These are phyloP conservation scores for Glossosoma conforme DNA, from an alignment of 1,140 invertebrate genomes.

Conservation along the genomic window DNA sequence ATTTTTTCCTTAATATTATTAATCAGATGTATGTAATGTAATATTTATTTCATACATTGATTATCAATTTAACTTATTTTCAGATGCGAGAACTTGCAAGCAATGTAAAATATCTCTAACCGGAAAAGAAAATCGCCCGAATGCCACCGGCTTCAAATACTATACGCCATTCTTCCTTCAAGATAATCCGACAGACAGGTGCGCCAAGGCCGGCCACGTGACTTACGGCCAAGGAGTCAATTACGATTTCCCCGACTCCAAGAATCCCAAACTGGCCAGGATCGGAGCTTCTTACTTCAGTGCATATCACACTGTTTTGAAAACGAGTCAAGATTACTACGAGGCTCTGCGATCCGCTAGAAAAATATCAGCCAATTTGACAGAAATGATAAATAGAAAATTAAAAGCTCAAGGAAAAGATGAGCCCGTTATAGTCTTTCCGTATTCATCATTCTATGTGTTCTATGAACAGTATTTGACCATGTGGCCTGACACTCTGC, in stretches of 20 bases:
- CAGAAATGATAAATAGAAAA: constrained; percentile 64
- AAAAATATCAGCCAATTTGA: constrained; percentile 76
- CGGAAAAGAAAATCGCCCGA: constrained; percentile 53
- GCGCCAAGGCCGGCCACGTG: constrained; percentile 85
- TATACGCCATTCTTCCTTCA: constrained; percentile 85
- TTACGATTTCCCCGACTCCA: constrained; percentile 40
- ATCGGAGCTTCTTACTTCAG: constrained; percentile 84
- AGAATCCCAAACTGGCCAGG: constrained; percentile 38
- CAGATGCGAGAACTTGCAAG: constrained; percentile 33
- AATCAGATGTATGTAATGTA: neutral
- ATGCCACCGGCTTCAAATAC: constrained; percentile 62
- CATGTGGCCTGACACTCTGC: constrained; percentile 87
- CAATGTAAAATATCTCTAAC: constrained; percentile 51
- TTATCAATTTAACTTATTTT: constrained; percentile 19
- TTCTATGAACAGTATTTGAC: constrained; percentile 99
- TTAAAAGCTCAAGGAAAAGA: constrained; percentile 46
- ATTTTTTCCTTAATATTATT: neutral
- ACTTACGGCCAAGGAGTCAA: constrained; percentile 71
- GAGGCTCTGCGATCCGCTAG: constrained; percentile 78
- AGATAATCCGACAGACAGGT: constrained; percentile 79
- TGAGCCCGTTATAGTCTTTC: constrained; percentile 78
- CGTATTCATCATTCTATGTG: constrained; percentile 97
- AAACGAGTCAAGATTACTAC: constrained; percentile 89
- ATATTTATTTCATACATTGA: neutral
- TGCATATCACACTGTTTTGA: constrained; percentile 93